Evolutionary conservation across 2,113 vertebrate genomes (phyloP).

Genomic region (Leucoraja erinaceus): DNA sequence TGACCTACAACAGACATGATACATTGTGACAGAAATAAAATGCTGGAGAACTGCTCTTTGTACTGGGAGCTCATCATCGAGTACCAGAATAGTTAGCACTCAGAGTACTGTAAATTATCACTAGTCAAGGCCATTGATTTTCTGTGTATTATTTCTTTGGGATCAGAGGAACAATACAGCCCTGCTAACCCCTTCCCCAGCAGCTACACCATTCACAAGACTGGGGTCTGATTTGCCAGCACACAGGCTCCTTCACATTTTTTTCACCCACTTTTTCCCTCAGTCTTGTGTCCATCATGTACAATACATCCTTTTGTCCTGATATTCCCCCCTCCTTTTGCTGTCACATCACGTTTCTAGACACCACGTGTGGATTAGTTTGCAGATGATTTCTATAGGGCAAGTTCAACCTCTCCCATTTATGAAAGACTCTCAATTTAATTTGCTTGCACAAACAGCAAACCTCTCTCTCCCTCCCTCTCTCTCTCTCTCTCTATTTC

Average conservation of each 20-base stretch:
- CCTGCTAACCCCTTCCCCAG: slow-evolving; percentile 37
- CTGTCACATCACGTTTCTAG: slow-evolving; percentile 33
- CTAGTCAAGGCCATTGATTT: slow-evolving; percentile 70
- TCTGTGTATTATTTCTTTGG: slow-evolving; percentile 66
- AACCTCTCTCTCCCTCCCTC: slow-evolving; percentile 38
- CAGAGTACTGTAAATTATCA: slow-evolving; percentile 61
- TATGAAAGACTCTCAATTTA: slow-evolving; percentile 42
- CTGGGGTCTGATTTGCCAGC: neutral
- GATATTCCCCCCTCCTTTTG: slow-evolving; percentile 23
- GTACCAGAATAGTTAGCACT: slow-evolving; percentile 53
- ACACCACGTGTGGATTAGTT: slow-evolving; percentile 37
- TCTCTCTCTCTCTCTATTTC: neutral
- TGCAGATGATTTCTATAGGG: slow-evolving; percentile 35
- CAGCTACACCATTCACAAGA: neutral
- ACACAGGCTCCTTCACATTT: neutral
- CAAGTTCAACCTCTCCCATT: slow-evolving; percentile 41
- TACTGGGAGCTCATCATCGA: slow-evolving; percentile 47
- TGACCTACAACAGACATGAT: slow-evolving; percentile 64
- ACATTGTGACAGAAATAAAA: slow-evolving; percentile 47
- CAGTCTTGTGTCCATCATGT: slow-evolving; percentile 28
- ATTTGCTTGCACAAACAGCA: slow-evolving; percentile 48
- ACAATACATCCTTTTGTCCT: slow-evolving; percentile 34
- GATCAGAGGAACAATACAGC: slow-evolving; percentile 64
- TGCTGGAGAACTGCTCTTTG: slow-evolving; percentile 44
- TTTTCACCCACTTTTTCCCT: neutral